Conservation (phyloP, 1,140 invertebrate species). For the Colletes latitarsis region DNA sequence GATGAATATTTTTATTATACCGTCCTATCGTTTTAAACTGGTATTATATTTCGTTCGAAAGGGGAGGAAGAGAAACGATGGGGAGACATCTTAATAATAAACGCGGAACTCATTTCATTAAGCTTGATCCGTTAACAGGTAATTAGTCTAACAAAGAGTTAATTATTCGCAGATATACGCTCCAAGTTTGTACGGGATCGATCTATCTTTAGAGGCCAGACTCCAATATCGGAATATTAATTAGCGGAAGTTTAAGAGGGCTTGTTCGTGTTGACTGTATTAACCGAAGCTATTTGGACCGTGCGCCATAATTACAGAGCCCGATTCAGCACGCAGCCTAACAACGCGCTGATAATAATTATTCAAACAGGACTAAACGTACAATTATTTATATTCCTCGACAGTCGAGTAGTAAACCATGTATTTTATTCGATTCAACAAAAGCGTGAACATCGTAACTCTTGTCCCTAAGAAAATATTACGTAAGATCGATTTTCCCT, state of each 20-base stretch:
- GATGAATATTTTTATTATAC: no score
- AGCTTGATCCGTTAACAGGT: neutral
- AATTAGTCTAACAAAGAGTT: slow-evolving; percentile 17
- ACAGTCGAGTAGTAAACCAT: no score
- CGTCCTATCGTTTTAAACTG: neutral
- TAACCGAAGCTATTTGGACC: neutral
- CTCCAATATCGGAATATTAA: slow-evolving; percentile 26
- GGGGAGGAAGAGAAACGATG: neutral
- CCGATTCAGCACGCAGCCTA: neutral
- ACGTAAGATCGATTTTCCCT: no score
- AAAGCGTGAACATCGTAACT: no score
- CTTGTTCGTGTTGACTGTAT: neutral
- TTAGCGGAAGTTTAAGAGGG: slow-evolving; percentile 26
- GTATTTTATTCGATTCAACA: no score
- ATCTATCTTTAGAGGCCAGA: neutral
- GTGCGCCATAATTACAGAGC: neutral
- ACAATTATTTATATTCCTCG: no score
- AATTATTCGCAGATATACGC: slow-evolving; percentile 2
- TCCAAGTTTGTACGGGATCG: neutral
- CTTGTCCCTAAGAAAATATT: no score
- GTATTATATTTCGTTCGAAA: neutral
- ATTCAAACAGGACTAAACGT: neutral
- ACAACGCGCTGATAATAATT: no score
- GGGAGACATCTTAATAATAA: neutral
- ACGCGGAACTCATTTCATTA: neutral